Conservation (phyloP, 2,113 vertebrate genomes). For the Forbesichthys papilliferus region DNA sequence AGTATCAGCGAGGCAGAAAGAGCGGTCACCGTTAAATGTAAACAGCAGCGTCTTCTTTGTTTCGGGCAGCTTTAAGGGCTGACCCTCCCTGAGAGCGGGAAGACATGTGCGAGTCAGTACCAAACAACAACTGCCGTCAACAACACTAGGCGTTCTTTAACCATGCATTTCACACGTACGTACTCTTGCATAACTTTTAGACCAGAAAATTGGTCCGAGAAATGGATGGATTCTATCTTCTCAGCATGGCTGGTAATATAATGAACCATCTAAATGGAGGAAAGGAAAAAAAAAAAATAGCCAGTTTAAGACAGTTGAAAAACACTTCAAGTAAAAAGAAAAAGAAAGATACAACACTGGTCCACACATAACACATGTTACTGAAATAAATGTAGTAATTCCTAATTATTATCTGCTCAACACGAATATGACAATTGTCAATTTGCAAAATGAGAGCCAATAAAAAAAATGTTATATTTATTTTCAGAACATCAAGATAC, state of each 20-base stretch:
- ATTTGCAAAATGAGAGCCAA: too few relatives aligned
- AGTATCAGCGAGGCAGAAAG: neutral
- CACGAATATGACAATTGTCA: too few relatives aligned
- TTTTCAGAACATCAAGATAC: too few relatives aligned
- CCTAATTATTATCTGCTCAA: too few relatives aligned
- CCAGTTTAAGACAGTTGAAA: neutral
- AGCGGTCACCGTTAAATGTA: slow-evolving; percentile 96
- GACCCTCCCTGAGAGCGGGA: slow-evolving; percentile 86
- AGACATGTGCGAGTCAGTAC: slow-evolving; percentile 15
- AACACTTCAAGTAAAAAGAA: too few relatives aligned
- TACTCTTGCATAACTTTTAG: slow-evolving; percentile 99
- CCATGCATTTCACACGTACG: slow-evolving; percentile 52
- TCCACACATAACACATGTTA: too few relatives aligned
- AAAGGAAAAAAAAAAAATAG: slow-evolving; percentile 16
- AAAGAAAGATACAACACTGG: too few relatives aligned
- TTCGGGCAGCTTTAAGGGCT: slow-evolving; percentile 97
- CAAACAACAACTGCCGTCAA: neutral
- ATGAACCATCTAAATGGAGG: slow-evolving; percentile 89
- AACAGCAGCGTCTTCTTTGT: slow-evolving; percentile 98
- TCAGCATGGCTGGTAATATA: slow-evolving; percentile 94
- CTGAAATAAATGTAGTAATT: too few relatives aligned
- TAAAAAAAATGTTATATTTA: too few relatives aligned
- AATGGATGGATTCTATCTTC: slow-evolving; percentile 99
- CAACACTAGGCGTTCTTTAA: neutral
- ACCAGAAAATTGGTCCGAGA: slow-evolving; percentile 99